phyloP scores from a whole-genome alignment of 2,888 invertebrate genomes.

The Tuta absoluta region DNA sequence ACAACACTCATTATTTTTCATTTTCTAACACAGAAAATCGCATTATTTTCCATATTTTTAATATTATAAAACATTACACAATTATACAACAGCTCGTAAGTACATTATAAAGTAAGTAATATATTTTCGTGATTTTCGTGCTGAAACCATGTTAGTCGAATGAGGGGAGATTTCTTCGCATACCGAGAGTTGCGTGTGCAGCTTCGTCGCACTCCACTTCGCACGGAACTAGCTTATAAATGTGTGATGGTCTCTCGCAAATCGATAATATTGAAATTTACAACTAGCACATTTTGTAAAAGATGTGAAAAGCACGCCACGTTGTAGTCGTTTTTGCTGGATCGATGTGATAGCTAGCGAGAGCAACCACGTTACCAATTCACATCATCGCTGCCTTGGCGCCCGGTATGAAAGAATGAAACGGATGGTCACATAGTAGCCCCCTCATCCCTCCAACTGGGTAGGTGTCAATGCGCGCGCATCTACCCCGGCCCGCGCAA shows the following conservation, averaged over 20 bases:
- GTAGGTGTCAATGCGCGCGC: constrained; percentile 49
- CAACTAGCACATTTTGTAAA: not conserved
- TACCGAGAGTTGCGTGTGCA: constrained; percentile 66
- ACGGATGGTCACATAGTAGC: not conserved
- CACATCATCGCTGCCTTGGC: constrained; percentile 30
- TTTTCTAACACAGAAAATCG: too few species aligned
- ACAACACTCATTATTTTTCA: too few species aligned
- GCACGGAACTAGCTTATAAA: constrained; percentile 47
- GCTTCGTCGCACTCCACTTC: constrained; percentile 71
- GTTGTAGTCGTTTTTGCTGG: constrained; percentile 15
- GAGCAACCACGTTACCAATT: not conserved
- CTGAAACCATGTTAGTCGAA: constrained; percentile 8
- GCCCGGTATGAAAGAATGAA: constrained; percentile 16
- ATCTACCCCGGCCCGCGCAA: constrained; percentile 41
- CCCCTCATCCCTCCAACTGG: not conserved
- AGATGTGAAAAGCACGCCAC: not conserved
- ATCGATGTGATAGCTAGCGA: constrained; percentile 1
- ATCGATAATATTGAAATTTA: constrained; percentile 31
- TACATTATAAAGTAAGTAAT: not conserved
- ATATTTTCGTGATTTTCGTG: not conserved
- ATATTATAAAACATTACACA: too few species aligned
- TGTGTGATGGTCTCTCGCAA: constrained; percentile 44
- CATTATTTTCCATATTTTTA: too few species aligned
- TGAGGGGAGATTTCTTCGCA: constrained; percentile 65
- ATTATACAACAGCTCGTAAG: too few species aligned